Evolutionary conservation across 2,797 vertebrate genomes (phyloP), one percentile per base, ranked within the genome.

Genomic region (Carapus acus): DNA sequence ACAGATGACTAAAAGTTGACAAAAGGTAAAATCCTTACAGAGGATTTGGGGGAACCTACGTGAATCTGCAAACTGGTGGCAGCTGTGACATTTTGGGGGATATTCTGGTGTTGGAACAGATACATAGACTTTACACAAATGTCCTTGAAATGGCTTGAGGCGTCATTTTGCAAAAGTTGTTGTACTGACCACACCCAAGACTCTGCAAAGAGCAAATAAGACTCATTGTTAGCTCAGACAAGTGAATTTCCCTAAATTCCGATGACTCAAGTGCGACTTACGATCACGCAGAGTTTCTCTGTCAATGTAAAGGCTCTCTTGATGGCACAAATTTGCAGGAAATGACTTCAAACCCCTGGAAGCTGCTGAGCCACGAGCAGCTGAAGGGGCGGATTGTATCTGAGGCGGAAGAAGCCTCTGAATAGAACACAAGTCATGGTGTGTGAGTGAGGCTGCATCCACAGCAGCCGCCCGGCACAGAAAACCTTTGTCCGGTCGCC

Each of bases 221-320:
- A 27, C 24, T 5, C 5, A 27, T 5, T 27, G 24, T 33, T 33
- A 12, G 4, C 13, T 27, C 24, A 27, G 13, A 36, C 8, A 36
- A 15, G 11, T 11, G 14, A 15, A 15, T 36, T 15, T 36, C 14
- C 14, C 14, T 33, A 49, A 23, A 38, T 21, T 52, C 24, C 5
- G 18, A 1, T 27, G 42, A 24, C 37, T 41, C 8, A n/a, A 54
- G 7, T 15, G 5, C 9, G 33, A 52, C 49, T 9, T 21, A 44
- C 21, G n/a, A n/a, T n/a, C n/a, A n/a, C n/a, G n/a, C n/a, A n/a
- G n/a, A n/a, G n/a, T n/a, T n/a, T n/a, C n/a, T 87, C 89, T 94
- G 94, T 93, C 94, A 96, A 95, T 96, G 94, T 96, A 95, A 89
- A 94, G 85, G 87, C 87, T 90, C 85, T 91, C 86, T 88, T 90